Evolutionary conservation across 2,888 invertebrate species (phyloP), one percentile per base, ranked within the genome.

Genomic region (Alloplasta piceator): DNA sequence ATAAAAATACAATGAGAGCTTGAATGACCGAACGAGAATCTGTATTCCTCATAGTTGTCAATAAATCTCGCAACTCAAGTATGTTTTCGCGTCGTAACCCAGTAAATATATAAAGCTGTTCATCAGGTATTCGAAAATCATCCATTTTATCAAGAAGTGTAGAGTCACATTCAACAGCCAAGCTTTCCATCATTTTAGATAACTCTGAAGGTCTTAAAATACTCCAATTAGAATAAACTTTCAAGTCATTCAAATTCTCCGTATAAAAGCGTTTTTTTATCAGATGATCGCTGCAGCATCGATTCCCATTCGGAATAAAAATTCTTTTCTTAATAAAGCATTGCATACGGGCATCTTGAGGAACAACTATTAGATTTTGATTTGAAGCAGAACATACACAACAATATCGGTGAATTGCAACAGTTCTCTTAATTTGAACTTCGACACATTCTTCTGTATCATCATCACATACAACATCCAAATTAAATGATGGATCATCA

Each of bases 261-360:
- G 67, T 66, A 55, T 73, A 85, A 71, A 87, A 83, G 9, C 82
- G 63, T 12, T 83, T 77, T 56, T 83, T 85, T 6, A 86, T 84
- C 10, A 86, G 52, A 64, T 86, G 85, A 50, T 9, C 61, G 10
- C 36, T 10, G 58, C 85, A 86, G 50, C 86, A 86, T 26, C 85
- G 83, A 85, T 87, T 86, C 60, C 82, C 83, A 41, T 58, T 46
- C 36, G 83, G 81, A 72, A 84, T 86, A 6, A 75, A 79, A 66
- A 85, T 83, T 55, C 72, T 67, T 58, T n/a, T 80, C 56, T 86
- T 78, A 7, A 73, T 76, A 16, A 67, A 82, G n/a, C 60, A 76
- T 74, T 83, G 83, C 46, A 80, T 75, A 6, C 84, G 71, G 50
- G 84, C 83, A 72, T 85, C 74, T 61, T 79, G 39, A 9, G 85